Base-by-base conservation (phyloP, 2,797 vertebrate species). In the Miichthys miiuy region DNA sequence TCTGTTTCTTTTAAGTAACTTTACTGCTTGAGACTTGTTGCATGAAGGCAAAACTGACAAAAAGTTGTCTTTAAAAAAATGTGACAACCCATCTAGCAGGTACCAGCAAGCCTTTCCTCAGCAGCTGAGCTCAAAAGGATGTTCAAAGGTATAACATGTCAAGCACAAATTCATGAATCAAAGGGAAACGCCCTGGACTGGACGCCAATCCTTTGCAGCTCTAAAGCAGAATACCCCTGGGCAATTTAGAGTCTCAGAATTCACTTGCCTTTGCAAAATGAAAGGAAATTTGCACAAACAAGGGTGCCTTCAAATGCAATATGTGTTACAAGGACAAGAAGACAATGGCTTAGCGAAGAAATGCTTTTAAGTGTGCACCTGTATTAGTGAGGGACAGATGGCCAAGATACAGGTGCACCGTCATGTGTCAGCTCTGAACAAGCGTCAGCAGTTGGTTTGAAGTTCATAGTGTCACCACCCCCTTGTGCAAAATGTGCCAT, bases 381-480 rank as follows among this genome's bases (percentile, higher is more conserved):
- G 80, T 80, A 83, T 0, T 38, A 13, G 27, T 3, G 56, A 68
- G 7, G 23, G 75, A 77, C 88, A 88, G 87, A 86, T 88, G 90
- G 50, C 21, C 9, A 21, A 60, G 51, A 46, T 87, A 86, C 92
- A 92, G 90, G 88, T 92, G 87, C 77, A 79, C 54, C 12, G 16
- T 58, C 84, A 79, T 84, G 77, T 88, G 84, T 79, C 67, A 21
- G 30, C 27, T 38, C 70, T 44, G 38, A 47, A 73, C 75, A 75
- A 73, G 74, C 23, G 58, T 64, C 54, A 46, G 85, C 87, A 87
- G 83, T 85, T 87, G 86, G 73, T 62, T 38, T 76, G 77, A 85
- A 91, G 77, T 88, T 86, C 81, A 68, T 56, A 8, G 20, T 78
- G 82, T 85, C 80, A 58, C 87, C 81, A 69, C 58, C 80, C 72